Evolutionary conservation across 2,113 vertebrate species (phyloP).

Genomic region (Pontoporia blainvillei): DNA sequence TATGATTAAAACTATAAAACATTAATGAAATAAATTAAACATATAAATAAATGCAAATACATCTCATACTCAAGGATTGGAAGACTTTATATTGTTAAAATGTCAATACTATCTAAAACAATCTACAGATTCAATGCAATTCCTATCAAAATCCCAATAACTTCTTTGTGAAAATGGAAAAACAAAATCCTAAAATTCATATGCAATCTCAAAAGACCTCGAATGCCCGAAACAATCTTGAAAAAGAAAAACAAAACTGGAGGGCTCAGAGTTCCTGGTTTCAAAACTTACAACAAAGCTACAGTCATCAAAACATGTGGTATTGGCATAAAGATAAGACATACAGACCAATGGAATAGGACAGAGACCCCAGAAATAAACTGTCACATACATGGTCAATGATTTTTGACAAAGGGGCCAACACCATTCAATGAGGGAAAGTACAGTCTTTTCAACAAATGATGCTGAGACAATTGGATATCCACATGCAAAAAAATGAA

Average conservation of each 20-base stretch:
- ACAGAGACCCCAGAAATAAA: background rate
- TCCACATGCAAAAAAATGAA: background rate
- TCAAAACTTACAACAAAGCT: background rate
- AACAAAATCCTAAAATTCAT: background rate
- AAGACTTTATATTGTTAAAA: background rate
- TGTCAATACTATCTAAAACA: background rate
- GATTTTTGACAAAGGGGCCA: background rate
- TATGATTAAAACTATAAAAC: background rate
- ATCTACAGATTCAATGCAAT: background rate
- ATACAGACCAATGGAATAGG: background rate
- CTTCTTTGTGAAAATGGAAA: background rate
- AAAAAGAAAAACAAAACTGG: background rate
- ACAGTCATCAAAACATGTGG: background rate
- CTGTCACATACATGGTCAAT: background rate
- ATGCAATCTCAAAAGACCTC: background rate
- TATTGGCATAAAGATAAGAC: background rate
- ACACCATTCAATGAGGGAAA: background rate
- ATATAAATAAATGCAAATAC: background rate
- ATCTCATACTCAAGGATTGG: background rate
- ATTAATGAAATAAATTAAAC: background rate
- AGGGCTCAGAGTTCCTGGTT: background rate
- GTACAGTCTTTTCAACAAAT: background rate
- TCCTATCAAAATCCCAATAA: background rate
- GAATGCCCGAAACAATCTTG: background rate
- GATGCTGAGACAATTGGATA: background rate